Evolutionary conservation across 2,888 invertebrate genomes (phyloP).

Genomic region (Chrysomela aeneicollis): DNA sequence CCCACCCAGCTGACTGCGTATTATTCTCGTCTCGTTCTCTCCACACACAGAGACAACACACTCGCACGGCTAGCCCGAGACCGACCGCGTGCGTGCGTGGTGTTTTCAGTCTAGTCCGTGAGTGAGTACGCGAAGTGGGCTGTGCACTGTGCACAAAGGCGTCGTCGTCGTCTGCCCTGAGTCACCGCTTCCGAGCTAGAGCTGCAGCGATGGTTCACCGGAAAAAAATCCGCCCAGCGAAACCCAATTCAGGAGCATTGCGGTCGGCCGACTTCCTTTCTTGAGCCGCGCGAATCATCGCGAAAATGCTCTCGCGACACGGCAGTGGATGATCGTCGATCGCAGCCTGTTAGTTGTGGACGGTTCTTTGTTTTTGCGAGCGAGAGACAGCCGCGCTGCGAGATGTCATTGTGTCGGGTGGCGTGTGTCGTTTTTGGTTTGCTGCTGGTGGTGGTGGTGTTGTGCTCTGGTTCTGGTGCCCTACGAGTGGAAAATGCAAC

Average conservation of each 20-base stretch:
- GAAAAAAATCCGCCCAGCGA: not conserved
- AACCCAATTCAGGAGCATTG: conserved; percentile 13
- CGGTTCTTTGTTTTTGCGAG: not conserved
- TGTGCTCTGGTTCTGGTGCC: conserved; percentile 33
- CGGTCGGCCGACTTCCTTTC: conserved; percentile 23
- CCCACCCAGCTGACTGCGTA: conserved; percentile 22
- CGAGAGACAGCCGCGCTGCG: not conserved
- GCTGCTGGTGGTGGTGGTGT: conserved; percentile 27
- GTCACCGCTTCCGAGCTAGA: not conserved
- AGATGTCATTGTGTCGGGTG: not conserved
- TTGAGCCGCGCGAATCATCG: no score
- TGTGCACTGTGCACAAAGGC: conserved; percentile 13
- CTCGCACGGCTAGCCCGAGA: no score
- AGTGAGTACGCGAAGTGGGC: conserved; percentile 30
- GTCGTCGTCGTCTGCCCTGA: conserved; percentile 21
- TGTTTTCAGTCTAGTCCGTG: conserved; percentile 28
- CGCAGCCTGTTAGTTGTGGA: no score
- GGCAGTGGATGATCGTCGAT: not conserved
- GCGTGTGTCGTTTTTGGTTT: not conserved
- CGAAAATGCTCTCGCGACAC: not conserved
- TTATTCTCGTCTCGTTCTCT: conserved; percentile 15
- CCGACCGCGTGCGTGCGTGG: no score
- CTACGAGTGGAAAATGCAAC: conserved; percentile 17
- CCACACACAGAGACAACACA: conserved; percentile 22
- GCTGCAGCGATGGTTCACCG: not conserved